Conservation (phyloP, 1,140 invertebrate species). For the Drosophila seguyi region DNA sequence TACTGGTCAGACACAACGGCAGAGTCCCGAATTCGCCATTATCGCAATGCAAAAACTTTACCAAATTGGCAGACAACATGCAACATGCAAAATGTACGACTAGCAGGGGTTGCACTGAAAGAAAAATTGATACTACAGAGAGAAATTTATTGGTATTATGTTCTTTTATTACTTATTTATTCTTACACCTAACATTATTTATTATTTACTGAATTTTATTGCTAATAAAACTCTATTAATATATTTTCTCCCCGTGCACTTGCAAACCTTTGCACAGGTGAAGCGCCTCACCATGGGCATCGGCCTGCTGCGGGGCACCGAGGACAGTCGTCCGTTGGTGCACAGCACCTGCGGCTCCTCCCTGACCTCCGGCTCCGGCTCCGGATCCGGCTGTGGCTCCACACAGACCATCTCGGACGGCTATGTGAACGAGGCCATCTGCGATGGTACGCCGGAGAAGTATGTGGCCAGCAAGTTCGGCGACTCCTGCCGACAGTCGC, state of each 20-base stretch:
- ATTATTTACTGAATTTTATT: too few relatives aligned
- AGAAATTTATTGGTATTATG: not conserved
- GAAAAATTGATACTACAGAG: not conserved
- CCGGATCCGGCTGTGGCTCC: constrained; percentile 70
- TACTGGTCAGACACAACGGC: constrained; percentile 53
- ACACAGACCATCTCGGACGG: constrained; percentile 88
- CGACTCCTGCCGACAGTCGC: constrained; percentile 84
- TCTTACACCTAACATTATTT: not conserved
- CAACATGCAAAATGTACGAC: constrained; percentile 51
- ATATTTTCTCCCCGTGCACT: constrained; percentile 5
- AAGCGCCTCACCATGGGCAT: constrained; percentile 85
- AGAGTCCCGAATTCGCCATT: constrained; percentile 60
- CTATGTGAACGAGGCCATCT: constrained; percentile 91
- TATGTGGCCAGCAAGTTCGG: constrained; percentile 85
- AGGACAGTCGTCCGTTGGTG: constrained; percentile 88
- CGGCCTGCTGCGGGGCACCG: constrained; percentile 81
- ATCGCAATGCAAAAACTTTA: constrained; percentile 64
- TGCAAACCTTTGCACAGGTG: constrained; percentile 62
- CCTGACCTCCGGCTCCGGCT: constrained; percentile 83
- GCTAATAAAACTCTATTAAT: not conserved
- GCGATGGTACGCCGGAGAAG: constrained; percentile 86
- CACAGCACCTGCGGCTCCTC: constrained; percentile 86
- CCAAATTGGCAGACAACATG: constrained; percentile 66
- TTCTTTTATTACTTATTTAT: not conserved
- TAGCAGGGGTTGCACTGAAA: constrained; percentile 7